Percentiles rank a stretch among this genome's conserved stretches.
Conservation (phyloP, 2,888 invertebrate species). For the Xanthia icteritia region DNA sequence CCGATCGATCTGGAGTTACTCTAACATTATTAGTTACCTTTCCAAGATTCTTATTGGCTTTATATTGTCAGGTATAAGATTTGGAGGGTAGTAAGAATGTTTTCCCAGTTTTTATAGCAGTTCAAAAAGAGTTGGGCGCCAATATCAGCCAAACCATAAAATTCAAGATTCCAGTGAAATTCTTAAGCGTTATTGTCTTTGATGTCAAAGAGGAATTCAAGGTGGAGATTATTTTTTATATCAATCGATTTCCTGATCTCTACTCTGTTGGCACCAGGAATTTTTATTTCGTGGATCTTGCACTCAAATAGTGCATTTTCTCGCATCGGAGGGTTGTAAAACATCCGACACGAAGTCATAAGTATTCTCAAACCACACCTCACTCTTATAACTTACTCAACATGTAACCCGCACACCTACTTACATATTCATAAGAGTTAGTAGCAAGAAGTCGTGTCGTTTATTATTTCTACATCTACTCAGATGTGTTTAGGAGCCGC, state of each 20-base stretch:
- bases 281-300: background rate
- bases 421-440: constrained; percentile 66
- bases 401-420: constrained; percentile 48
- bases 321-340: background rate
- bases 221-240: background rate
- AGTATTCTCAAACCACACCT: constrained; percentile 47
- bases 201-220: background rate
- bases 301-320: constrained; percentile 12
- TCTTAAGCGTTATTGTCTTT: constrained; percentile 14
- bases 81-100: constrained; percentile 30
- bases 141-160: constrained; percentile 21
- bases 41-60: constrained; percentile 44
- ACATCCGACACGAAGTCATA: constrained; percentile 25
- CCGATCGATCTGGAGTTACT: constrained; percentile 52
- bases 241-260: background rate
- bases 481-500: constrained; percentile 53
- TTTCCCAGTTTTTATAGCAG: constrained; percentile 27
- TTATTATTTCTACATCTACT: constrained; percentile 61
- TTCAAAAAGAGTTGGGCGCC: constrained; percentile 28
- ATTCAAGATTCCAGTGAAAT: background rate
- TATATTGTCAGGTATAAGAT: constrained; percentile 32
- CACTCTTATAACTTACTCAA: constrained; percentile 40
- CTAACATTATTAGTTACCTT: constrained; percentile 54
- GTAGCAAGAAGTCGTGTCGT: constrained; percentile 55
- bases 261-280: background rate